These are phyloP conservation scores for Camelus dromedarius DNA, from an alignment of 2,113 vertebrate genomes.

Conservation along the genomic window DNA sequence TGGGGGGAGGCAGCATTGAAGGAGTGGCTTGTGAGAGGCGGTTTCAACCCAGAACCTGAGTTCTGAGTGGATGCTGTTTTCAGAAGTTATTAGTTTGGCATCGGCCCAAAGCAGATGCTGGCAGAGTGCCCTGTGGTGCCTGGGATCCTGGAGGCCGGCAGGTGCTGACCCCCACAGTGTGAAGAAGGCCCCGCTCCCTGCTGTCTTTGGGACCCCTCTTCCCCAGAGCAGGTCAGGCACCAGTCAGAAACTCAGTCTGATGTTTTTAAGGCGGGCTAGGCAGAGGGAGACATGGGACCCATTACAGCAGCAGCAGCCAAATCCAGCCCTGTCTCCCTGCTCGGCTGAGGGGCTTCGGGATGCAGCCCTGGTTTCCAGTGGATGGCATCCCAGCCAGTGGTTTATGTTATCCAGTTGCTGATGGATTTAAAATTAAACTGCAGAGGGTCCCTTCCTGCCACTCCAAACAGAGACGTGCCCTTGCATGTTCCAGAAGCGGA, in stretches of 20 bases:
- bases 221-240: accelerated
- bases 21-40: background rate
- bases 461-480: constrained; percentile 59
- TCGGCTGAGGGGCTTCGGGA: constrained; percentile 63
- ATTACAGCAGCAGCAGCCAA: constrained; percentile 10
- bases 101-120: background rate
- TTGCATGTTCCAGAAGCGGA: accelerated
- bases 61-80: background rate
- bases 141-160: accelerated
- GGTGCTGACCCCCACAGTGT: accelerated
- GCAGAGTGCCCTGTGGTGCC: accelerated
- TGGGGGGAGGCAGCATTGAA: background rate
- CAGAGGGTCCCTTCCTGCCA: constrained; percentile 49
- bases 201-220: accelerated
- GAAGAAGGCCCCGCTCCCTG: no score
- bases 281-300: background rate
- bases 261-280: background rate
- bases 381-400: constrained; percentile 68
- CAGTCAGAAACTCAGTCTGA: constrained; percentile 65
- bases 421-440: constrained; percentile 76
- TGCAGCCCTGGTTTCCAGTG: constrained; percentile 78
- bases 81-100: background rate
- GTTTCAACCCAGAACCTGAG: background rate
- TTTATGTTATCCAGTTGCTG: constrained; percentile 74
- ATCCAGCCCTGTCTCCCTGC: constrained; percentile 72